These are phyloP conservation scores for Seriola aureovittata DNA, from an alignment of 2,113 vertebrate species.

Conservation along the genomic window DNA sequence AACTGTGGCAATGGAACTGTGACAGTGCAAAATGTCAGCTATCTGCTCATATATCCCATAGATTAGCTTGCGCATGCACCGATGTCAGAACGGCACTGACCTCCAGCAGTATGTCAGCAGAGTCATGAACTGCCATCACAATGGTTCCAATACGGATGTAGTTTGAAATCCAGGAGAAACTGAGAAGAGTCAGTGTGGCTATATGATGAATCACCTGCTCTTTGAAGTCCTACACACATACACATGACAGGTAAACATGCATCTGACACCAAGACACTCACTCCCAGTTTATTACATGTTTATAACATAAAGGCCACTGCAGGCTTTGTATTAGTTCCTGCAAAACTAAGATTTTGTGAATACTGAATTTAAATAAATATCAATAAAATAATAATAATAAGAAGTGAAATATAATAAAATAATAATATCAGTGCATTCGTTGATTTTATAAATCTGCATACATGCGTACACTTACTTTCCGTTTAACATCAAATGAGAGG, in stretches of 20 bases:
- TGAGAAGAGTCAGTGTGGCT: conserved; percentile 90
- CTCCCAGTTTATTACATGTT: neutral
- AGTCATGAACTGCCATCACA: conserved; percentile 91
- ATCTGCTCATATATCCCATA: neutral
- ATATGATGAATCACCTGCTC: conserved; percentile 94
- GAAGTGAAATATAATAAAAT: neutral
- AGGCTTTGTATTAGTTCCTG: neutral
- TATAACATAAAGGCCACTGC: neutral
- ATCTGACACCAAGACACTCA: neutral
- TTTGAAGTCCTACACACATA: conserved; percentile 88
- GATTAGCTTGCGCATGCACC: neutral
- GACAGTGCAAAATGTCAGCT: neutral
- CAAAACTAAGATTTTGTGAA: neutral
- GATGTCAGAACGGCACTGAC: conserved; percentile 74
- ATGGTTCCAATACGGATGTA: conserved; percentile 92
- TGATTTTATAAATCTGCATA: neutral
- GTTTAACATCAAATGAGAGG: conserved; percentile 88
- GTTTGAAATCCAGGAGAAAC: conserved; percentile 94
- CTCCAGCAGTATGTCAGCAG: conserved; percentile 92
- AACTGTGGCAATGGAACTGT: neutral
- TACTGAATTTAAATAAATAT: neutral
- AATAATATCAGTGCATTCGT: neutral
- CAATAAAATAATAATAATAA: neutral
- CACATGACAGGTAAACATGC: neutral
- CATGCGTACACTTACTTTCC: conserved; percentile 87